Evolutionary conservation across 2,113 vertebrate genomes (phyloP).

Genomic region (Telmatochromis brachygnathus): DNA sequence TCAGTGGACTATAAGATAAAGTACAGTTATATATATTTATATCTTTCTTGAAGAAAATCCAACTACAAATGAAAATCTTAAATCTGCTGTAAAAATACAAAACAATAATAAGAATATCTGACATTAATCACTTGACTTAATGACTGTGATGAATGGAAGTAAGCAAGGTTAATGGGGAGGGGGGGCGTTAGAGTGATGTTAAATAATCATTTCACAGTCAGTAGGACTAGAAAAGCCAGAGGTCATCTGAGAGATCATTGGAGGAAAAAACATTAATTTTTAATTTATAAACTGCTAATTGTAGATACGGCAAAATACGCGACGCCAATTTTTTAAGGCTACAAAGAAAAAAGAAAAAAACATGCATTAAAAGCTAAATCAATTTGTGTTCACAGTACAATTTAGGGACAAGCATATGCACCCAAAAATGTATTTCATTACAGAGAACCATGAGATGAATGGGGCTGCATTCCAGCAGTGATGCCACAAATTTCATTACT

Average conservation of each 20-base stretch:
- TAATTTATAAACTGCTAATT: neutral
- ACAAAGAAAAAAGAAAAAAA: neutral
- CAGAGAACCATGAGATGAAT: conserved; percentile 29
- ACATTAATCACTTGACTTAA: neutral
- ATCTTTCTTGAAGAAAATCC: neutral
- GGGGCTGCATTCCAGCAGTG: conserved; percentile 57
- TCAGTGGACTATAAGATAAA: neutral
- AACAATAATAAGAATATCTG: neutral
- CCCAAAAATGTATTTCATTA: neutral
- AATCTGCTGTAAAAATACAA: neutral
- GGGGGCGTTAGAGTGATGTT: conserved; percentile 14
- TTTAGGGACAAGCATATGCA: neutral
- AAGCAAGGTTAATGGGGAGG: conserved; percentile 43
- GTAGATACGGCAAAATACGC: neutral
- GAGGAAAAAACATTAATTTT: neutral
- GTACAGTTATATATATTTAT: neutral
- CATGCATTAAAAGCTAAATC: neutral
- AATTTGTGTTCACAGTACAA: neutral
- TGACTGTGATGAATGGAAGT: neutral
- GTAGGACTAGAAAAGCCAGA: neutral
- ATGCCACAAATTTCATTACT: neutral
- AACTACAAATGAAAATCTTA: neutral
- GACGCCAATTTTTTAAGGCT: neutral
- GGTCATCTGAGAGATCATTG: neutral
- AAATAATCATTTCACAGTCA: conserved; percentile 47